Conservation (phyloP, 2,888 invertebrate species). For the Ornithoptera priamus region DNA sequence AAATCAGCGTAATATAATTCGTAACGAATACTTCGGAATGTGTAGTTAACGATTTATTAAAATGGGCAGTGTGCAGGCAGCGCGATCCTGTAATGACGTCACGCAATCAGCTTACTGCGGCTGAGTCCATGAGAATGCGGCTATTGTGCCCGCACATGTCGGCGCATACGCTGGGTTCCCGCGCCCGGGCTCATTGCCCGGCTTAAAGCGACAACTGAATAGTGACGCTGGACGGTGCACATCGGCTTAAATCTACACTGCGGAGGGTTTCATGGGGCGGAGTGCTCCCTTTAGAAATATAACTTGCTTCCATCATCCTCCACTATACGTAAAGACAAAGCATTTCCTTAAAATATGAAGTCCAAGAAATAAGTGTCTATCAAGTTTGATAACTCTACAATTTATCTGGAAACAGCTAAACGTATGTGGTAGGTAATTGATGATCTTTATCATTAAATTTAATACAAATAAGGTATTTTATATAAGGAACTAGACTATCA, state of each 20-base stretch:
- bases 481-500: no score
- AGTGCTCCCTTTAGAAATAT: conserved; percentile 27
- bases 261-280: conserved; percentile 15
- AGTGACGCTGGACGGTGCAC: conserved; percentile 42
- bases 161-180: conserved; percentile 66
- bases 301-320: conserved; percentile 5
- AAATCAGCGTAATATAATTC: no score
- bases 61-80: conserved; percentile 39
- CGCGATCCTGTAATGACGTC: conserved; percentile 65
- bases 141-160: conserved; percentile 77
- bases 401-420: not conserved
- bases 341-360: not conserved
- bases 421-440: no score
- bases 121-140: conserved; percentile 78
- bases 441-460: no score
- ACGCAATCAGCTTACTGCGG: conserved; percentile 79
- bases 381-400: not conserved
- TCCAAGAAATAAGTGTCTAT: not conserved
- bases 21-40: no score
- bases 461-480: no score
- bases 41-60: conserved; percentile 26
- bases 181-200: conserved; percentile 40
- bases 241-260: conserved; percentile 32
- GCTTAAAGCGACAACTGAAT: conserved; percentile 48
- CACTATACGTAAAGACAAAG: not conserved